Conservation (phyloP, 2,797 vertebrate genomes). For the Stomatorhinus walkeri region DNA sequence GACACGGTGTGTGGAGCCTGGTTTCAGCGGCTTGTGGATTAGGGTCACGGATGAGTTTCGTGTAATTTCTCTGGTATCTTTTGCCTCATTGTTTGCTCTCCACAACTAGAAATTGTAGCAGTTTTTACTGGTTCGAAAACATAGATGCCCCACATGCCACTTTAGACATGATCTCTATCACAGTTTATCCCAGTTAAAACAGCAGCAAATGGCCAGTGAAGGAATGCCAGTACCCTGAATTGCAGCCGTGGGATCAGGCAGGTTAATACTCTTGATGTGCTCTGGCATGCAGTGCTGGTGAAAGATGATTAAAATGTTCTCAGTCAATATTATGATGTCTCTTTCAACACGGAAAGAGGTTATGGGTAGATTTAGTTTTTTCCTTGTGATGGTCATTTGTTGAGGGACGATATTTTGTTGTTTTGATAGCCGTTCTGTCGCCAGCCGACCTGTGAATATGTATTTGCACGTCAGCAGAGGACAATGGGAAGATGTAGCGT, state of each 20-base stretch:
- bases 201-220: not conserved
- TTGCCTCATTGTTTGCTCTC: not conserved
- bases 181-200: not conserved
- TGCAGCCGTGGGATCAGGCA: not conserved
- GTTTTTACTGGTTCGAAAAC: not conserved
- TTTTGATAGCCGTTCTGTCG: not conserved
- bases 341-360: not conserved
- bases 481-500: slow-evolving; percentile 30
- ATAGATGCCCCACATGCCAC: not conserved
- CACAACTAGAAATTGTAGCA: not conserved
- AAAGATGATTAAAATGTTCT: not conserved
- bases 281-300: not conserved
- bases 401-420: not conserved
- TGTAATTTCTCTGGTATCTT: not conserved
- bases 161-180: not conserved
- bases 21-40: not conserved
- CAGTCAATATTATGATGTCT: not conserved
- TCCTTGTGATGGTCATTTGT: not conserved
- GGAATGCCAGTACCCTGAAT: not conserved
- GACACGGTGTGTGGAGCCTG: not conserved
- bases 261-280: not conserved
- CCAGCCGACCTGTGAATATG: not conserved
- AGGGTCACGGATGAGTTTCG: not conserved
- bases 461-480: not conserved
- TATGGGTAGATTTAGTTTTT: not conserved